Evolutionary conservation across 2,113 vertebrate species (phyloP).

Genomic region (Etheostoma spectabile): DNA sequence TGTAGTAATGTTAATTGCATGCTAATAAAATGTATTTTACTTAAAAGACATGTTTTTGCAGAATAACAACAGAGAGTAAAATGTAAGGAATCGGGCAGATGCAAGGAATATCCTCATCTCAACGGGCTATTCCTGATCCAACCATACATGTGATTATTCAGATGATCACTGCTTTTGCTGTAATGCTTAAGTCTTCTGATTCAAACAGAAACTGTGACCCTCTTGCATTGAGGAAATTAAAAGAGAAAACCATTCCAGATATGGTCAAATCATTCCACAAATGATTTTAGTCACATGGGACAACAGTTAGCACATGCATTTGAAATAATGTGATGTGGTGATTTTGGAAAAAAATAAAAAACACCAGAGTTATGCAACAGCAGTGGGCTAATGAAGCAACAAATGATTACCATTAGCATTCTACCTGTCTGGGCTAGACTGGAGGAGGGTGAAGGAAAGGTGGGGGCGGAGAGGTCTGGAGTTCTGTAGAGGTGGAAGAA

Average conservation of each 20-base stretch:
- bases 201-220: constrained; percentile 2
- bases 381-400: constrained; percentile 11
- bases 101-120: too few species aligned
- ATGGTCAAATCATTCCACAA: background rate
- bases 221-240: constrained; percentile 6
- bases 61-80: too few species aligned
- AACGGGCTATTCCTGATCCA: too few species aligned
- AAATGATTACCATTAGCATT: background rate
- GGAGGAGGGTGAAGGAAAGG: too few species aligned
- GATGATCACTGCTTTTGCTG: background rate
- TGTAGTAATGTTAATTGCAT: too few species aligned
- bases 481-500: constrained; percentile 25
- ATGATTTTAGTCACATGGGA: constrained; percentile 7
- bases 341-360: constrained; percentile 25
- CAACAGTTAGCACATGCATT: constrained; percentile 1
- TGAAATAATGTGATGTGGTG: background rate
- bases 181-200: background rate
- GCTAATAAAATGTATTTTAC: too few species aligned
- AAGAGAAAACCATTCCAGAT: background rate
- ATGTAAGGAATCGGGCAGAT: too few species aligned
- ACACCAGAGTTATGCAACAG: constrained; percentile 56
- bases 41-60: too few species aligned
- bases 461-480: background rate
- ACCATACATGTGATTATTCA: too few species aligned
- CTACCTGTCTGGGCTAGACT: constrained; percentile 9